These are phyloP conservation scores for Crossoptilon crossoptilon DNA, from an alignment of 2,797 vertebrate species.

Conservation along the genomic window DNA sequence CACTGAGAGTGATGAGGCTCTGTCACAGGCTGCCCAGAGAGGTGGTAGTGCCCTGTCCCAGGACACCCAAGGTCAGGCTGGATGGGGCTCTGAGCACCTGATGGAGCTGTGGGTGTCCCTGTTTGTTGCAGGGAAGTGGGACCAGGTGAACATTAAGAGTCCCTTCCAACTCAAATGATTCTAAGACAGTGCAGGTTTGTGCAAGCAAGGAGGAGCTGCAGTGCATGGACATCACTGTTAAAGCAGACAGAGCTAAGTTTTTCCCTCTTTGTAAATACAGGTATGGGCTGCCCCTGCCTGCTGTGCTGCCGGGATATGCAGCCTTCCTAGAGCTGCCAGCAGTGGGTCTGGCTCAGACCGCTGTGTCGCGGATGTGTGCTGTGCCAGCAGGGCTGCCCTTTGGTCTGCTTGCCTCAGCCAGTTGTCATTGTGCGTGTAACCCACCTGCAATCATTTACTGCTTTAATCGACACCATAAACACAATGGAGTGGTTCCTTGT, in stretches of 20 bases:
- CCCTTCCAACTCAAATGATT: neutral
- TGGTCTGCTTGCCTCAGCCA: neutral
- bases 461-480: slow-evolving; percentile 11
- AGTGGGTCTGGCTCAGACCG: neutral
- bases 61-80: no score
- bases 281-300: neutral
- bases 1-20: no score
- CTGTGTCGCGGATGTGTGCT: neutral
- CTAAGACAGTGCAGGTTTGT: neutral
- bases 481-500: neutral
- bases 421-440: neutral
- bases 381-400: neutral
- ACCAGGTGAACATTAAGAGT: no score
- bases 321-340: neutral
- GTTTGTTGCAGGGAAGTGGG: no score
- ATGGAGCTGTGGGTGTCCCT: no score
- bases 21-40: no score
- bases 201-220: neutral
- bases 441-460: slow-evolving; percentile 11
- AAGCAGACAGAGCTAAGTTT: neutral
- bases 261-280: neutral
- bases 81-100: no score
- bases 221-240: neutral
- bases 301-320: neutral
- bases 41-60: no score